Conservation (phyloP, 2,797 vertebrate species). For the Simalia tracyae region DNA sequence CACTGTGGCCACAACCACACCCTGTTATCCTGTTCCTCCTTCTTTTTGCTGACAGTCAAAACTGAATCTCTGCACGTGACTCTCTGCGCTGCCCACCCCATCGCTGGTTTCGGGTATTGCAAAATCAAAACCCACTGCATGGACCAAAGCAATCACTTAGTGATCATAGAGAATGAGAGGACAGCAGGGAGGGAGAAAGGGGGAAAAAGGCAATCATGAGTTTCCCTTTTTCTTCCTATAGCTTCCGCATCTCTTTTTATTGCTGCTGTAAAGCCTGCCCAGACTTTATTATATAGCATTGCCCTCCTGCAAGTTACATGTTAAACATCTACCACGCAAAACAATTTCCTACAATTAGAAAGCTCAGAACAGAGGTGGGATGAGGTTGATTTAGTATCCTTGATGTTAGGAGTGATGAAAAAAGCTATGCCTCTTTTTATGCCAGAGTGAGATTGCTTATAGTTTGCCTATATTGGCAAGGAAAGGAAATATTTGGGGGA, state of each 20-base stretch:
- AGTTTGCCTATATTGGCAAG: constrained; percentile 49
- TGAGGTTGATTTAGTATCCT: constrained; percentile 32
- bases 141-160: constrained; percentile 54
- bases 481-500: constrained; percentile 56
- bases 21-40: constrained; percentile 64
- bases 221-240: constrained; percentile 54
- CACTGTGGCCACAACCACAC: constrained; percentile 64
- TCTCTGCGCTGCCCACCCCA: constrained; percentile 47
- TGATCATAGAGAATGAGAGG: constrained; percentile 40
- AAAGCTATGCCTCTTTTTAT: constrained; percentile 22
- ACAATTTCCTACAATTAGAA: constrained; percentile 33
- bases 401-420: constrained; percentile 11
- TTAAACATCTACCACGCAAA: background rate
- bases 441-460: constrained; percentile 31
- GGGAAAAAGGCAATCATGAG: background rate
- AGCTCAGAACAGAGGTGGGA: background rate
- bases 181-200: background rate
- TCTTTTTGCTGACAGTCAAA: constrained; percentile 67
- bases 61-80: constrained; percentile 68
- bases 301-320: background rate
- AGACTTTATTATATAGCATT: background rate
- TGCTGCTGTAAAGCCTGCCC: background rate
- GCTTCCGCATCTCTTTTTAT: constrained; percentile 25
- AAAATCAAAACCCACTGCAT: constrained; percentile 50
- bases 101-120: constrained; percentile 53